These are phyloP conservation scores for Apogon talboti DNA, from an alignment of 2,797 vertebrate species.

Conservation along the genomic window DNA sequence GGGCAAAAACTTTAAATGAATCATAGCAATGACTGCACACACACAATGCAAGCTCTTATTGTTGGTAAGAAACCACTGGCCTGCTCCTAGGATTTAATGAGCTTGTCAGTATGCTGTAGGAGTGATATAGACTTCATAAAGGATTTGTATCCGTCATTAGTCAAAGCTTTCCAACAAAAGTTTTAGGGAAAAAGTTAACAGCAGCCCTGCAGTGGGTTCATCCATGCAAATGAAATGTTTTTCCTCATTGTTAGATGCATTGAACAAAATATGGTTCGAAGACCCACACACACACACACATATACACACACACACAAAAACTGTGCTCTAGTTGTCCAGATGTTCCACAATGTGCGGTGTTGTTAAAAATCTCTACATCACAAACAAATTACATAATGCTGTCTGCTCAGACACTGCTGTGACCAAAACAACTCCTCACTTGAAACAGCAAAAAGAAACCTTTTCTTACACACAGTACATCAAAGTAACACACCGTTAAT, in stretches of 20 bases:
- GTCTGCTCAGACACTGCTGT: background rate
- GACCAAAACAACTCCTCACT: background rate
- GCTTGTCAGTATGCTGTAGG: constrained; percentile 33
- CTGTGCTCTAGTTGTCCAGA: constrained; percentile 3
- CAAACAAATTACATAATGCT: background rate
- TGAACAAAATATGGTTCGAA: constrained; percentile 1
- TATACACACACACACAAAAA: background rate
- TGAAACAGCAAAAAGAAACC: background rate
- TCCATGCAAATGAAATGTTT: constrained; percentile 10
- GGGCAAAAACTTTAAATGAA: background rate
- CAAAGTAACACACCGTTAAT: background rate
- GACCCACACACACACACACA: background rate
- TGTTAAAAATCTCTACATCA: background rate
- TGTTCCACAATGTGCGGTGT: background rate
- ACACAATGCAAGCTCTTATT: background rate
- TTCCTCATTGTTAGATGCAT: background rate
- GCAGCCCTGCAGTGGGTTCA: background rate
- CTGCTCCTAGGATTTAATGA: constrained; percentile 25
- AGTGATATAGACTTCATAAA: constrained; percentile 16
- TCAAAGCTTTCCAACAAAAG: constrained; percentile 11
- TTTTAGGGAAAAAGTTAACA: constrained; percentile 8
- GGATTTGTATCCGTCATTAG: constrained; percentile 39
- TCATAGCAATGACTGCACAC: background rate
- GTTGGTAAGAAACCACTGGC: constrained; percentile 19
- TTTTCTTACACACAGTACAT: background rate